Percentiles rank a stretch among this genome's conserved stretches.
Evolutionary conservation across 2,888 invertebrate genomes (phyloP).

Genomic region (Dynastes grantii): DNA sequence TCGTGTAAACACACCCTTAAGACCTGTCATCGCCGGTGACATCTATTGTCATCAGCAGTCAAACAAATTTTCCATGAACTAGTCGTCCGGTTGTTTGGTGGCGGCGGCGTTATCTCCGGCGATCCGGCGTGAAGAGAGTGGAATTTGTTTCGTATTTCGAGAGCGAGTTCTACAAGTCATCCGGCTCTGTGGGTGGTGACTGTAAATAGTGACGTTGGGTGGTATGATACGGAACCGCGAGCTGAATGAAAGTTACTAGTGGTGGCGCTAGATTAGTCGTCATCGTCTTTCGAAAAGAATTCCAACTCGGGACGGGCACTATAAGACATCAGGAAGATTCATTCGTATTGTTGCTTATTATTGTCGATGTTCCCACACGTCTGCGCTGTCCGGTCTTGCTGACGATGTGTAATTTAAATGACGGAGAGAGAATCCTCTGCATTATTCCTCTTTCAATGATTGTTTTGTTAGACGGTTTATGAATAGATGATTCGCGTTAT

Average conservation of each 20-base stretch:
- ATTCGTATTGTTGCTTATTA: slow-evolving; percentile 14
- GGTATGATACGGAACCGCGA: slow-evolving; percentile 58
- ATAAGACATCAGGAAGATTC: slow-evolving; percentile 33
- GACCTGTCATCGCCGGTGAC: slow-evolving; percentile 65
- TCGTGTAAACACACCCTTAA: slow-evolving; percentile 65
- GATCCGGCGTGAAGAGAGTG: slow-evolving; percentile 7
- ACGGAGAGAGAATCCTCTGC: neutral
- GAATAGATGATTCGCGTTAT: slow-evolving; percentile 19
- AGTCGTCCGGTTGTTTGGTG: slow-evolving; percentile 54
- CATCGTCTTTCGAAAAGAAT: slow-evolving; percentile 24
- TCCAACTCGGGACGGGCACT: slow-evolving; percentile 16
- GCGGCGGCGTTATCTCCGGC: slow-evolving; percentile 1
- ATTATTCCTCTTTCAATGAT: slow-evolving; percentile 9
- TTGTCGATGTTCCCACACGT: slow-evolving; percentile 39
- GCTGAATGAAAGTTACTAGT: slow-evolving; percentile 55
- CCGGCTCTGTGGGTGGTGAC: slow-evolving; percentile 62
- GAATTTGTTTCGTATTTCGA: slow-evolving; percentile 52
- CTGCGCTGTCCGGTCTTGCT: neutral
- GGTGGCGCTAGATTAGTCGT: slow-evolving; percentile 56
- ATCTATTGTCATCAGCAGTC: slow-evolving; percentile 63
- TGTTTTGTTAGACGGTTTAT: slow-evolving; percentile 29
- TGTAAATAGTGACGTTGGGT: slow-evolving; percentile 61
- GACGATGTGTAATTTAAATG: slow-evolving; percentile 31
- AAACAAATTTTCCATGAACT: slow-evolving; percentile 58
- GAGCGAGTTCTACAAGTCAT: slow-evolving; percentile 60